Evolutionary conservation across 2,888 invertebrate genomes (phyloP).

Genomic region (Axea sp.): DNA sequence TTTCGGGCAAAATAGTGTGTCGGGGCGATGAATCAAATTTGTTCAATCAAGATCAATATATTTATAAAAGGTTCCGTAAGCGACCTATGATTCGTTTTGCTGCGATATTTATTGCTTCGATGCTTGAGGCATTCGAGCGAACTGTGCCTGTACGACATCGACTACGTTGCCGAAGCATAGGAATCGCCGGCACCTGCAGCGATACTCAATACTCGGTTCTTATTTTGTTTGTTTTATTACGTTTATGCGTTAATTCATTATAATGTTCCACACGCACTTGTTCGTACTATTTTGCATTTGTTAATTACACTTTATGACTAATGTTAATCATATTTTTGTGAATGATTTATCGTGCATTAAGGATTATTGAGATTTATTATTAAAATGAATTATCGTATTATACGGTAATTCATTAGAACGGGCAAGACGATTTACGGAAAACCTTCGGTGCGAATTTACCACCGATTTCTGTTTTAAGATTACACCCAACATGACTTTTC

Average conservation of each 20-base stretch:
- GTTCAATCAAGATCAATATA: conserved; percentile 69
- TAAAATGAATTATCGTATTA: too few species aligned
- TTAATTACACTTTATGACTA: conserved; percentile 36
- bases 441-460: too few species aligned
- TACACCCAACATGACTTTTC: too few species aligned
- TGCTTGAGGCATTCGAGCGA: conserved; percentile 39
- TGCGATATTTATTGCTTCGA: conserved; percentile 50
- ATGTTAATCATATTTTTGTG: too few species aligned
- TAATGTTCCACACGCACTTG: conserved; percentile 15
- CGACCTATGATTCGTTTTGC: conserved; percentile 43
- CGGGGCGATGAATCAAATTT: conserved; percentile 67
- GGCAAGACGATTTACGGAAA: too few species aligned
- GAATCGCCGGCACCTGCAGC: conserved; percentile 57
- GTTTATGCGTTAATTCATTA: conserved; percentile 25
- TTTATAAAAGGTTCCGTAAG: conserved; percentile 66
- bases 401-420: too few species aligned
- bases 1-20: conserved; percentile 50
- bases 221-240: conserved; percentile 47
- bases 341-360: too few species aligned
- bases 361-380: too few species aligned
- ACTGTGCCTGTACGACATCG: conserved; percentile 42
- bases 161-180: conserved; percentile 43
- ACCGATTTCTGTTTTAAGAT: too few species aligned
- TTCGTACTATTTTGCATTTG: too few species aligned
- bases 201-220: conserved; percentile 50